Evolutionary conservation across 2,797 vertebrate species (phyloP).

Genomic region (Lagorchestes hirsutus): DNA sequence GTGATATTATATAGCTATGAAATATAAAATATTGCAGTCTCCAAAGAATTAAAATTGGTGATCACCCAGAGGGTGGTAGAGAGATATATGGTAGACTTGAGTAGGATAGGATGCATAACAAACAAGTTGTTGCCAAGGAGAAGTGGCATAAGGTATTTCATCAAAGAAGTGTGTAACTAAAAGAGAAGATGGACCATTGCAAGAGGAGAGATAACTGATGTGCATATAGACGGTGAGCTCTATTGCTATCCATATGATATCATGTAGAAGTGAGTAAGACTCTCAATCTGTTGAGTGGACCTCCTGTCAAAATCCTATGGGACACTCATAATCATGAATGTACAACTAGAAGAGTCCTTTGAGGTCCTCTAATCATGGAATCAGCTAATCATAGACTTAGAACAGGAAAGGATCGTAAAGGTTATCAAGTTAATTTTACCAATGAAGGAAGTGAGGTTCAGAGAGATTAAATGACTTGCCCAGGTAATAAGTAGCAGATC

Average conservation of each 20-base stretch:
- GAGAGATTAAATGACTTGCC: neutral
- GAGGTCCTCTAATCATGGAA: no score
- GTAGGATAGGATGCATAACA: neutral
- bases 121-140: neutral
- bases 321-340: no score
- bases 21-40: neutral
- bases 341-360: no score
- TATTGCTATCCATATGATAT: no score
- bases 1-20: neutral
- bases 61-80: neutral
- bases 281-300: no score
- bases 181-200: no score
- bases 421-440: constrained; percentile 8
- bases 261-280: no score
- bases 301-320: no score
- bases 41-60: neutral
- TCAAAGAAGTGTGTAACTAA: neutral
- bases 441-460: neutral
- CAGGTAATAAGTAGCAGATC: no score
- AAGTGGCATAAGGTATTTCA: neutral
- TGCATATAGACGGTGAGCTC: no score
- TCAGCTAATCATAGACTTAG: no score
- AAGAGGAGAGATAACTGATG: no score
- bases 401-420: neutral
- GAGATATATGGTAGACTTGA: neutral